A percentile compares a stretch with the other conserved stretches of the same genome.
phyloP scores from a whole-genome alignment of 2,797 vertebrate species.

The Rhinella marina region DNA sequence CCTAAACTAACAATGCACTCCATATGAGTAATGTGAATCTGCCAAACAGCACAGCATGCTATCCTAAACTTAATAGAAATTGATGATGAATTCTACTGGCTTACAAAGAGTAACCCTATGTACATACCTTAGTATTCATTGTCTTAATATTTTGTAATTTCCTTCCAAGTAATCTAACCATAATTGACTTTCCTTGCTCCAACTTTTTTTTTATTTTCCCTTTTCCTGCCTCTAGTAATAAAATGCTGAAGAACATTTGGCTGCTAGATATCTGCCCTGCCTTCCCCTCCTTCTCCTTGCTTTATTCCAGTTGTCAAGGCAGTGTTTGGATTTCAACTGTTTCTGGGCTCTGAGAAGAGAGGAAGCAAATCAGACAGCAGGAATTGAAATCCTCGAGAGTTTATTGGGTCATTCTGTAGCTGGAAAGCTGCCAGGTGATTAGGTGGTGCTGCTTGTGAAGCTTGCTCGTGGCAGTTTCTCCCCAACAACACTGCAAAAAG shows the following conservation, averaged over 20 bases:
- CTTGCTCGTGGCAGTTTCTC: conserved; percentile 52
- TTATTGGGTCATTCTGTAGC: conserved; percentile 72
- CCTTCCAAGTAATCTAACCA: conserved; percentile 79
- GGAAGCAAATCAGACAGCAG: conserved; percentile 72
- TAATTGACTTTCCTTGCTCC: conserved; percentile 80
- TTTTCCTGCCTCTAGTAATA: conserved; percentile 80
- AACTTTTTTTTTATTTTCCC: conserved; percentile 67
- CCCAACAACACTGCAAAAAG: conserved; percentile 57
- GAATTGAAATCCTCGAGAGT: conserved; percentile 71
- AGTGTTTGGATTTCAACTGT: conserved; percentile 69
- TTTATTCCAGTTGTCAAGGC: conserved; percentile 68
- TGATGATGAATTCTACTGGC: background rate
- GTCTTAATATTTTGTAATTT: conserved; percentile 82
- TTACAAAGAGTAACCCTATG: too few species aligned
- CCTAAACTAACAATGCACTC: background rate
- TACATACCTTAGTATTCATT: conserved; percentile 68
- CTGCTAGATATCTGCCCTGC: conserved; percentile 73
- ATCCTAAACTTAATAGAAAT: background rate
- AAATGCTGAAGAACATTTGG: conserved; percentile 78
- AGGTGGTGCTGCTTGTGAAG: conserved; percentile 56
- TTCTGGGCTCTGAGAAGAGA: conserved; percentile 57
- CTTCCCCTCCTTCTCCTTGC: conserved; percentile 57
- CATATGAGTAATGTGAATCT: background rate
- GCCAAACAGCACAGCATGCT: background rate
- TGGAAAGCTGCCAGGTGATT: conserved; percentile 69